Base-by-base conservation (phyloP, 2,113 vertebrate species). In the Nothoprocta perdicaria region DNA sequence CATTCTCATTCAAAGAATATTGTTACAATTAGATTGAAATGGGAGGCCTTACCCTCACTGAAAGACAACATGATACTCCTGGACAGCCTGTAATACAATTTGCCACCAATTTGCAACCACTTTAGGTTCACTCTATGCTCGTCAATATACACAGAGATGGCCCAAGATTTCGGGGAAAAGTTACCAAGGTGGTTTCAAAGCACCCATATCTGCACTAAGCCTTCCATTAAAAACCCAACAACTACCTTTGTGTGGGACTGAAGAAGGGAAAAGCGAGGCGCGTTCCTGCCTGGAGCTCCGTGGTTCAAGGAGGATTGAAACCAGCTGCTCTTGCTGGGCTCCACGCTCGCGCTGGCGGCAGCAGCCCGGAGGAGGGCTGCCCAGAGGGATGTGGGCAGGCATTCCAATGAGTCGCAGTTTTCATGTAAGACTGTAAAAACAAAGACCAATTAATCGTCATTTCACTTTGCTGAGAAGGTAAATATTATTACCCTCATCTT, bases 381-480 rank as follows among this genome's bases (percentile, higher is more conserved):
- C 14, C 0, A 0, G 14, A 27, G 3, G 52, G 15, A 41, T 21
- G 41, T 23, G 6, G 14, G 38, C 61, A 33, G 2, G 1, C 45
- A 13, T 45, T 45, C 55, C 52, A 80, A n/a, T 57, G 50, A 45
- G 43, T 71, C 2, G 0, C 24, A 61, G 38, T 48, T 53, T 46
- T 31, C 52, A 79, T n/a, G 53, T 62, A 48, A 33, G 31, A 52
- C 63, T 55, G 50, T 31, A 74, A 60, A 95, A 95, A 24, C 21
- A 57, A 55, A 82, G 63, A 35, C 55, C n/a, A 69, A 71, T 84
- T 76, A 73, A 80, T 92, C 75, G 67, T 76, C 60, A 50, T 69
- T 86, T 86, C 63, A 80, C 60, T 66, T 86, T 80, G 72, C 33
- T 72, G 77, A 77, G 52, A 63, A 75, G 94, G 53, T 88, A 73